Conservation (phyloP, 2,888 invertebrate genomes). For the Protophormia terraenovae region DNA sequence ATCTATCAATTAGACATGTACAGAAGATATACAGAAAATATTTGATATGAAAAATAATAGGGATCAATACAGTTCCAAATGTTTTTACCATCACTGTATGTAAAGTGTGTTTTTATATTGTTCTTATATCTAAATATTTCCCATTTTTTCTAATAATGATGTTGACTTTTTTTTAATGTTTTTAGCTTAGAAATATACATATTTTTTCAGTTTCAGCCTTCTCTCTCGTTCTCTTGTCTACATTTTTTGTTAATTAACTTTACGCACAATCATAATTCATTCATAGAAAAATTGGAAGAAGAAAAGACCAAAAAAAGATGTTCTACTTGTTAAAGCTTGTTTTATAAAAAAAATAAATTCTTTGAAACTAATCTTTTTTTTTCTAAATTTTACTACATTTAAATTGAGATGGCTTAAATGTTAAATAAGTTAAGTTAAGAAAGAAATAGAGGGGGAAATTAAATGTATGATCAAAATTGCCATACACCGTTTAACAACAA, state of each 20-base stretch:
- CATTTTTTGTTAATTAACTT: not conserved
- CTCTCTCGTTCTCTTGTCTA: not conserved
- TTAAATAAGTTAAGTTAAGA: not conserved
- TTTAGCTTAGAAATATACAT: not conserved
- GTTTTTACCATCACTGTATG: no score
- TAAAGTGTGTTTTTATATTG: no score
- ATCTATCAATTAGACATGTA: no score
- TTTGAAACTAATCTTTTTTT: not conserved
- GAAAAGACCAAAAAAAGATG: not conserved
- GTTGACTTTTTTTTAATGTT: not conserved
- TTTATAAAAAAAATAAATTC: not conserved
- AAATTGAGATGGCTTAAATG: not conserved
- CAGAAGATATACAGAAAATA: no score
- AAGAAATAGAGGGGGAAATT: not conserved
- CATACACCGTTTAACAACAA: conserved; percentile 38
- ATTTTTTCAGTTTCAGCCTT: not conserved
- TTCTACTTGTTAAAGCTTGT: conserved; percentile 15
- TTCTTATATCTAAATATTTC: no score
- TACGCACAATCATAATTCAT: conserved; percentile 46
- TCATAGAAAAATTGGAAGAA: conserved; percentile 3
- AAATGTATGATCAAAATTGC: conserved; percentile 27
- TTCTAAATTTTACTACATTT: not conserved
- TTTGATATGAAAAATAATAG: no score
- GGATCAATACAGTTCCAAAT: no score
- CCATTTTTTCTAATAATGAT: no score